Evolutionary conservation across 2,797 vertebrate species (phyloP), one percentile per base, ranked within the genome.

Genomic region (Ispidina lecontei): DNA sequence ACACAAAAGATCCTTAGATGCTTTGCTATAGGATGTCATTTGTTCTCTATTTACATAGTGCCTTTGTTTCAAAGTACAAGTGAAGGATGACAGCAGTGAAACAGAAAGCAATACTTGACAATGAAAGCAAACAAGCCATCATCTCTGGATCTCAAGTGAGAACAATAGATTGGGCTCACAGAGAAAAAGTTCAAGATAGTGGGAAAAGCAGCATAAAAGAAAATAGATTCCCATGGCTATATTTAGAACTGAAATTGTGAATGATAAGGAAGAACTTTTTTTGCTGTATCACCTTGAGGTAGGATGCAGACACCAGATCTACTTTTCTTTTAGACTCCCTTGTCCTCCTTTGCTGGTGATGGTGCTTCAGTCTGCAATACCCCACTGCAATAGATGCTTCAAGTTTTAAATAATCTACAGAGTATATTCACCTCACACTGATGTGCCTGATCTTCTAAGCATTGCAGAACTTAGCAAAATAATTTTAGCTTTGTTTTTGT

Each of bases 61-160:
- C 54, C 75, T 90, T 94, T 96, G 94, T 96, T 94, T 89, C 90
- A 80, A 92, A 94, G 82, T 77, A 71, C 81, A 79, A 89, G 65
- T 37, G 90, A 91, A 89, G 87, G 87, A 77, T 80, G 83, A 49
- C 78, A 76, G 62, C 35, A 39, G 63, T 19, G 65, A 91, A 88
- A 89, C 4, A 1, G 88, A 92, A 93, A 90, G 90, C 84, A 79
- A 55, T 44, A 84, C 69, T 86, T 71, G 75, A 83, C 86, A 96
- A 85, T 87, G 88, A 87, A 93, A 89, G 81, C 78, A 94, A 96
- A 94, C 88, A 94, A 96, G 39, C 4, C 77, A 82, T 78, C 85
- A 65, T 80, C 83, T 87, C 80, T 68, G 78, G 62, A 84, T 80
- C 69, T 72, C 69, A 71, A 87, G 43, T 52, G 69, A 92, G 60